Conservation (phyloP, 2,113 vertebrate species). For the Hemiprocne comata region DNA sequence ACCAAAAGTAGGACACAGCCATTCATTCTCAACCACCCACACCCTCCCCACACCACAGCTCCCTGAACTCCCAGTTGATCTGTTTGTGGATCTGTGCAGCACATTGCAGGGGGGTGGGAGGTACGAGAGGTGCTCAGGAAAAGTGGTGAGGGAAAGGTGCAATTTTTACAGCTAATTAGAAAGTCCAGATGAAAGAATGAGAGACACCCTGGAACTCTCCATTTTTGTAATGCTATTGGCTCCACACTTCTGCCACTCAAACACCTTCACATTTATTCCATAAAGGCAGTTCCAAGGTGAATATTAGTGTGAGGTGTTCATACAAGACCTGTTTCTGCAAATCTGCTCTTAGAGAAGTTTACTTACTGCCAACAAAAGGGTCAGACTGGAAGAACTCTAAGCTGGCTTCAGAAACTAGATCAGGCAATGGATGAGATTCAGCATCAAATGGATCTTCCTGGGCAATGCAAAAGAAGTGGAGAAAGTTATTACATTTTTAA, state of each 20-base stretch:
- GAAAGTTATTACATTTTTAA: constrained; percentile 33
- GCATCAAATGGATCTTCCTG: constrained; percentile 86
- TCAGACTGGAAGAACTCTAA: constrained; percentile 95
- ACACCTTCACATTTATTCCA: background rate
- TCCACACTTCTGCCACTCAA: background rate
- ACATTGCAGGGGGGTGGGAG: background rate
- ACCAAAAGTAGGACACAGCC: constrained; percentile 51
- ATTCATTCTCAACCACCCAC: constrained; percentile 50
- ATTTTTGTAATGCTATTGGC: background rate
- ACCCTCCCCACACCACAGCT: background rate
- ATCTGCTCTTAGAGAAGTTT: background rate
- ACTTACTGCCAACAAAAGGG: constrained; percentile 95
- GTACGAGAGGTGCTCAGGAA: background rate
- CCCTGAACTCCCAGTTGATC: background rate
- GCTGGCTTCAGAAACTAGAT: constrained; percentile 75
- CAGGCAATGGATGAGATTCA: constrained; percentile 79
- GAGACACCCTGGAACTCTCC: background rate
- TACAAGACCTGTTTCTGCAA: background rate
- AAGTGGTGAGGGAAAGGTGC: background rate
- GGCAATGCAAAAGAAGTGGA: background rate
- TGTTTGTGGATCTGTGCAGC: background rate
- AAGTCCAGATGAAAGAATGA: background rate
- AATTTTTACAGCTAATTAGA: background rate
- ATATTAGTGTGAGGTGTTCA: background rate
- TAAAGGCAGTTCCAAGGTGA: background rate